Base-by-base conservation (phyloP, 2,888 invertebrate genomes). In the Chrysolina haemoptera region DNA sequence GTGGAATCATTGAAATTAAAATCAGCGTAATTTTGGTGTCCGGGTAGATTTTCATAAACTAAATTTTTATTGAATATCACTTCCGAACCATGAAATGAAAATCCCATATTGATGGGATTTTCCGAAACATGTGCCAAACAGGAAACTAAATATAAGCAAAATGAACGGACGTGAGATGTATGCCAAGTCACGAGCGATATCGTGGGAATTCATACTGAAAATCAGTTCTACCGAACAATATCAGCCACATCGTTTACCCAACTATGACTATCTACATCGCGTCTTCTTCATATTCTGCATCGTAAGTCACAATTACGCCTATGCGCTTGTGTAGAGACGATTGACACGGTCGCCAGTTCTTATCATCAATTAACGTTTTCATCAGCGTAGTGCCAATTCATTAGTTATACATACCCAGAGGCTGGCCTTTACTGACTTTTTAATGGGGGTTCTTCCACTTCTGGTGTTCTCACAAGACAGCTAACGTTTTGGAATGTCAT, bases 231-330 rank as follows among this genome's bases (percentile, higher is more conserved):
- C 63, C 55, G 62, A 70, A 77, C 76, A 78, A 74, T 80, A 80
- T 80, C 80, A 67, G 68, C 66, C 64, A 62, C 66, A 78, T 79
- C 78, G 79, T 70, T 76, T 71, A 77, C 20, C 78, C 80, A 80
- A 80, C 78, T 82, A 82, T 81, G 81, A 82, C 82, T 80, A 82
- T 82, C 81, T 76, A 48, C 68, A 76, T 75, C 79, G 80, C 80
- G 81, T 82, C 79, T 78, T 82, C 82, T 81, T 82, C 81, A 82
- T 82, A 82, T 82, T 78, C 82, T 70, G 73, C 76, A 74, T 80
- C 79, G 82, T 82, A 82, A 80, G 81, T 82, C 82, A 82, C 82
- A 81, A 82, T 82, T 80, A 82, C 82, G 78, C 75, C 74, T 35
- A 35, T 35, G 35, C 4, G 35, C 35, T 66, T 70, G 68, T 62